Percentiles rank a stretch among this genome's conserved stretches.
Conservation (phyloP, 1,140 invertebrate genomes). For the Rhyacophila brunnea region DNA sequence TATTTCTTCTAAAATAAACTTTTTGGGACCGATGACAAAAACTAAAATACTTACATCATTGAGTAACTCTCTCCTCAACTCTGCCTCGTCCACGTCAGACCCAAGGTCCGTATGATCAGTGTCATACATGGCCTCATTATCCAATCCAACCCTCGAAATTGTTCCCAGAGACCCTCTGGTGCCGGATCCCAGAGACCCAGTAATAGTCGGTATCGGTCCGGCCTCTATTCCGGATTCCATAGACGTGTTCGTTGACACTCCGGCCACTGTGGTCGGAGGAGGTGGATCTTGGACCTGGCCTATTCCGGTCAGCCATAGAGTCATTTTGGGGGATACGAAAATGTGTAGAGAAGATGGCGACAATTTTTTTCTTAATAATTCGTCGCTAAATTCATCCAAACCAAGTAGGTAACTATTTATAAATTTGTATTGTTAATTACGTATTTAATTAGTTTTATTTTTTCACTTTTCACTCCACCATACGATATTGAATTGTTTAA, state of each 20-base stretch:
- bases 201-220: conserved; percentile 65
- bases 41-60: conserved; percentile 68
- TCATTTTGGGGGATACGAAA: conserved; percentile 41
- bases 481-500: no score
- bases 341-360: no score
- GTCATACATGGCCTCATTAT: conserved; percentile 65
- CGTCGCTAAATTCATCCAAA: no score
- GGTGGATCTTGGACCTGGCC: conserved; percentile 37
- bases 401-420: no score
- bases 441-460: no score
- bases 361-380: no score
- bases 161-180: conserved; percentile 59
- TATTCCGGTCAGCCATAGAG: conserved; percentile 48
- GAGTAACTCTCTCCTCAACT: conserved; percentile 70
- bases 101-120: conserved; percentile 75
- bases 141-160: conserved; percentile 54
- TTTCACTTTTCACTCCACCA: no score
- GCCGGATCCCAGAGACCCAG: conserved; percentile 61
- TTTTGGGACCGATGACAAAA: no score
- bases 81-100: conserved; percentile 74
- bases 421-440: no score
- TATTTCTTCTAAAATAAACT: no score
- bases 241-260: conserved; percentile 51
- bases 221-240: conserved; percentile 58
- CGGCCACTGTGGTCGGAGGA: conserved; percentile 42